Evolutionary conservation across 1,140 invertebrate species (phyloP), one percentile per base, ranked within the genome.

Genomic region (Acromyrmex charruanus): DNA sequence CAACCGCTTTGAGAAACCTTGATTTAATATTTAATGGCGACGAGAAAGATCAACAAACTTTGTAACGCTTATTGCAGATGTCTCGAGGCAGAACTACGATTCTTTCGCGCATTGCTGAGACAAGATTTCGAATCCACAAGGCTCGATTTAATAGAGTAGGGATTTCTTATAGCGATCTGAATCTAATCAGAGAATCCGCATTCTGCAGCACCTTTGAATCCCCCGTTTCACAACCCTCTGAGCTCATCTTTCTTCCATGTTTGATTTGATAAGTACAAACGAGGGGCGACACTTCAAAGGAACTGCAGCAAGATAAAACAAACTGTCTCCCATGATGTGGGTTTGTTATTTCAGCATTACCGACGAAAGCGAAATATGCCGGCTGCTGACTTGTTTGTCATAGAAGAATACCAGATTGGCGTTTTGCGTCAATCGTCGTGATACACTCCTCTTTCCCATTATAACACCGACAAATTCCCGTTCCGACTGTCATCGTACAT

Each of bases 341-440:
- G 87, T 91, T 92, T 92, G 91, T 92, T 93, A 91, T 91, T 92
- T 91, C 71, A 91, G 88, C 80, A 92, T 93, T 92, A 92, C 72
- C 85, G 68, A 68, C 85, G 86, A 91, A 89, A 91, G 89, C 75
- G 79, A 81, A 91, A 91, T 91, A 91, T 90, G 87, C 86, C 72
- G 80, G 35, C 63, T 66, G 68, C 61, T 49, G 63, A 61, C 87
- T 84, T 91, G 89, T 90, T 90, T 90, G 77, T 65, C 59, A 53
- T 79, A 72, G 49, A 59, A 71, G 65, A 77, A 84, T 71, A 74
- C 84, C 71, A 88, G 80, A 90, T 91, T 91, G 86, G 72, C 84
- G 65, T 82, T 77, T 91, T 88, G 63, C 88, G 87, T 88, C 90
- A 88, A 91, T 90, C 74, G 89, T 82, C 59, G 58, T 72, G 85